phyloP scores from a whole-genome alignment of 2,888 invertebrate species.

The Itoplectis maculator region DNA sequence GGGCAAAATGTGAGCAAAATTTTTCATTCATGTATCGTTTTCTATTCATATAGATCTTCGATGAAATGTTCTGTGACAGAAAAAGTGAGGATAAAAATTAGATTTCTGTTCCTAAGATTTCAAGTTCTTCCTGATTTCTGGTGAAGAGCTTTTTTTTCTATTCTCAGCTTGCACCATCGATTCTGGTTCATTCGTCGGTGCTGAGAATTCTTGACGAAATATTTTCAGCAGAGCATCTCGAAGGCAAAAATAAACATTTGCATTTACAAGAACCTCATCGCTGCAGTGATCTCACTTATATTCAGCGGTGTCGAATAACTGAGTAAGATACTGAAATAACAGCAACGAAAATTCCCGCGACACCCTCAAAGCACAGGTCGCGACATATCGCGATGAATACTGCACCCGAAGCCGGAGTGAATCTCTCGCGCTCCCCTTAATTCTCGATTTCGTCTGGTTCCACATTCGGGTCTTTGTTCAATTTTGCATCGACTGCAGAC shows the following conservation, averaged over 20 bases:
- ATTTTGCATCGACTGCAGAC: constrained; percentile 18
- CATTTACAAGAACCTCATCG: not conserved
- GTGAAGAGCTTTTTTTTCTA: no score
- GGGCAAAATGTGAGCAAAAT: no score
- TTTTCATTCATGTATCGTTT: no score
- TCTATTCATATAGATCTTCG: no score
- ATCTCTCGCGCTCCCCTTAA: not conserved
- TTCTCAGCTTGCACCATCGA: no score
- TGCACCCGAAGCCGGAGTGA: constrained; percentile 12
- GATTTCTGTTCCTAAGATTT: no score
- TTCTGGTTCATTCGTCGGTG: no score
- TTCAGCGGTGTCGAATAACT: not conserved
- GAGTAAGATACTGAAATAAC: not conserved
- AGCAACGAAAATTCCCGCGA: not conserved
- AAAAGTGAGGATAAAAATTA: no score
- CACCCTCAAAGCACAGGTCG: not conserved
- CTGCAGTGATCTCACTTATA: not conserved
- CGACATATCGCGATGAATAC: not conserved
- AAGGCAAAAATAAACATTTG: not conserved
- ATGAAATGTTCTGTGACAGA: no score
- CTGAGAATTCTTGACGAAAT: no score
- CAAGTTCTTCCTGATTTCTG: no score
- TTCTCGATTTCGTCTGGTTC: constrained; percentile 27
- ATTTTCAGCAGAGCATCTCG: not conserved
- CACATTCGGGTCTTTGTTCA: constrained; percentile 23